Percentiles rank a stretch among this genome's conserved stretches.
Conservation (phyloP, 1,140 invertebrate species). For the Pinna nobilis region DNA sequence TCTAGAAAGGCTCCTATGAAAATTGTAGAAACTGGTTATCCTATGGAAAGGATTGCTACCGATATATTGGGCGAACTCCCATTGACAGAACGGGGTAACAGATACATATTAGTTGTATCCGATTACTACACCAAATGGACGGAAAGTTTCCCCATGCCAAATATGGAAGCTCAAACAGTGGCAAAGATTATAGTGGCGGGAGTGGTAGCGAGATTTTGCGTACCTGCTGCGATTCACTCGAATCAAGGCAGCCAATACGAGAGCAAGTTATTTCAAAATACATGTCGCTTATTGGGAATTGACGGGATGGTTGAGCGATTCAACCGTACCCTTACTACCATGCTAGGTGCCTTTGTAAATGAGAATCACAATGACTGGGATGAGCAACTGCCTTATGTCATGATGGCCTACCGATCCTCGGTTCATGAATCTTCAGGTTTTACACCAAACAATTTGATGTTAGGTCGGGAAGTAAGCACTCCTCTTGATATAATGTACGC, state of each 20-base stretch:
- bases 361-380: slow-evolving; percentile 39
- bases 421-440: slow-evolving; percentile 8
- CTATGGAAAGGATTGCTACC: slow-evolving; percentile 25
- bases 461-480: slow-evolving; percentile 1
- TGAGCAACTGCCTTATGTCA: not conserved
- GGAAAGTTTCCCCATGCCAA: slow-evolving; percentile 17
- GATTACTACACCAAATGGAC: slow-evolving; percentile 28
- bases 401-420: slow-evolving; percentile 3
- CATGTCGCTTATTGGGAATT: slow-evolving; percentile 11
- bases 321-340: slow-evolving; percentile 11
- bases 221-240: not conserved
- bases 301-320: slow-evolving; percentile 25
- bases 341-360: slow-evolving; percentile 18
- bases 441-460: not conserved
- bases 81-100: not conserved
- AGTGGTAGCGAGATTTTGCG: slow-evolving; percentile 18
- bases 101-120: slow-evolving; percentile 18
- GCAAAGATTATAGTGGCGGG: slow-evolving; percentile 9
- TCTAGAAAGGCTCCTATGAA: slow-evolving; percentile 24
- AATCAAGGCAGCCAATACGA: slow-evolving; percentile 57
- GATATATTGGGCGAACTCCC: slow-evolving; percentile 31
- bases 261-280: slow-evolving; percentile 39
- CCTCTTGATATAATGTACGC: not conserved
- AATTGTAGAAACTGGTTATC: not conserved
- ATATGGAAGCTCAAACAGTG: slow-evolving; percentile 31